A percentile compares a stretch with the other conserved stretches of the same genome.
Evolutionary conservation across 1,140 invertebrate genomes (phyloP).

Genomic region (Danaus melanippus): DNA sequence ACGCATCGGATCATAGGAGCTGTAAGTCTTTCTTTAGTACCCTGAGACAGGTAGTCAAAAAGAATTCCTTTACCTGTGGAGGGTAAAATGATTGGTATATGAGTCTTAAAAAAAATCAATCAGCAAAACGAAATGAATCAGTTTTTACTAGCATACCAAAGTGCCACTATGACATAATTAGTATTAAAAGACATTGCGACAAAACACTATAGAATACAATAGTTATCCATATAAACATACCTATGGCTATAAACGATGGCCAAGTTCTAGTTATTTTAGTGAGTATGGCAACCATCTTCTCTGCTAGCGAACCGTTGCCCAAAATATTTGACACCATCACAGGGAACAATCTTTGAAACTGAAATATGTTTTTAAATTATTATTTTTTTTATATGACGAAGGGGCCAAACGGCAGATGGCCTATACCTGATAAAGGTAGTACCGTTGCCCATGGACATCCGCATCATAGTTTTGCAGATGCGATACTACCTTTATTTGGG

Average conservation of each 20-base stretch:
- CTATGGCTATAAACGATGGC: slow-evolving; percentile 59
- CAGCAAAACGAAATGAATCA: too few relatives aligned
- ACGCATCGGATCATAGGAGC: slow-evolving; percentile 65
- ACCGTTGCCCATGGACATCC: background rate
- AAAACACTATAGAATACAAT: too few relatives aligned
- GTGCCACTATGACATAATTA: too few relatives aligned
- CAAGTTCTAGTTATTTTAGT: slow-evolving; percentile 63
- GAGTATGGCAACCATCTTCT: slow-evolving; percentile 62
- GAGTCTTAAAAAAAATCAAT: too few relatives aligned
- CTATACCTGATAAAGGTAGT: too few relatives aligned
- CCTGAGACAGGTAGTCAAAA: slow-evolving; percentile 63
- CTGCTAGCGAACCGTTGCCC: slow-evolving; percentile 54
- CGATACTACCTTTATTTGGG: too few relatives aligned
- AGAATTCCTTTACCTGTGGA: slow-evolving; percentile 57
- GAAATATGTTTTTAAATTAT: slow-evolving; percentile 5
- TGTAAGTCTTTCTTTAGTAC: slow-evolving; percentile 57
- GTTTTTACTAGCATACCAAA: too few relatives aligned
- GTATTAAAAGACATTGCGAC: too few relatives aligned
- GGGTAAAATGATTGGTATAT: too few relatives aligned
- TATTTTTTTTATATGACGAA: too few relatives aligned
- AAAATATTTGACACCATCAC: slow-evolving; percentile 66
- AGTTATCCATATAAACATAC: slow-evolving; percentile 23
- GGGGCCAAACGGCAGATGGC: background rate
- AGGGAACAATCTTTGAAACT: slow-evolving; percentile 63
- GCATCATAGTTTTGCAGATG: slow-evolving; percentile 1